Evolutionary conservation across 2,113 vertebrate species (phyloP).

Genomic region (Tragelaphus buxtoni): DNA sequence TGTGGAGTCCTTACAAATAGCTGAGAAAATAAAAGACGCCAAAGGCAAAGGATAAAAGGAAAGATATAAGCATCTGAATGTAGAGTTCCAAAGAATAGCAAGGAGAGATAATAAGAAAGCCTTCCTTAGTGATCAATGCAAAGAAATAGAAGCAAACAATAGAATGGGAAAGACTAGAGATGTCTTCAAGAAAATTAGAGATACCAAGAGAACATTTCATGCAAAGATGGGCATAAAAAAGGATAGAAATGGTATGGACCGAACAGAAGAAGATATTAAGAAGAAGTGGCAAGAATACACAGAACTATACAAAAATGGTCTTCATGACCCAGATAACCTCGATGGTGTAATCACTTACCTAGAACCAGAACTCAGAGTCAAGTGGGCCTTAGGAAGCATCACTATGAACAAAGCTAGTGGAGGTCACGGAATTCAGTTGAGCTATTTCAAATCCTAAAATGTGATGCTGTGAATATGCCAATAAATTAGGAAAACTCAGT

Average conservation of each 20-base stretch:
- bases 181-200: background rate
- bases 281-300: background rate
- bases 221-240: background rate
- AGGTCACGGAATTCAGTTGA: background rate
- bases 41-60: background rate
- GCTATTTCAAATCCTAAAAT: background rate
- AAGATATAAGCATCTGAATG: background rate
- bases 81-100: background rate
- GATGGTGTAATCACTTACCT: background rate
- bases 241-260: background rate
- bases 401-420: background rate
- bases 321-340: background rate
- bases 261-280: background rate
- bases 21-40: background rate
- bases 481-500: background rate
- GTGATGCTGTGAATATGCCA: background rate
- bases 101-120: background rate
- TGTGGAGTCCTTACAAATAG: background rate
- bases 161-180: background rate
- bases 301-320: background rate
- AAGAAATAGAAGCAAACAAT: background rate
- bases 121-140: background rate
- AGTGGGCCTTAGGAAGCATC: background rate
- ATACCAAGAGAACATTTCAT: background rate
- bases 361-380: background rate